A percentile compares a stretch with the other conserved stretches of the same genome.
Evolutionary conservation across 2,113 vertebrate genomes (phyloP).

Genomic region (Hemicordylus capensis): DNA sequence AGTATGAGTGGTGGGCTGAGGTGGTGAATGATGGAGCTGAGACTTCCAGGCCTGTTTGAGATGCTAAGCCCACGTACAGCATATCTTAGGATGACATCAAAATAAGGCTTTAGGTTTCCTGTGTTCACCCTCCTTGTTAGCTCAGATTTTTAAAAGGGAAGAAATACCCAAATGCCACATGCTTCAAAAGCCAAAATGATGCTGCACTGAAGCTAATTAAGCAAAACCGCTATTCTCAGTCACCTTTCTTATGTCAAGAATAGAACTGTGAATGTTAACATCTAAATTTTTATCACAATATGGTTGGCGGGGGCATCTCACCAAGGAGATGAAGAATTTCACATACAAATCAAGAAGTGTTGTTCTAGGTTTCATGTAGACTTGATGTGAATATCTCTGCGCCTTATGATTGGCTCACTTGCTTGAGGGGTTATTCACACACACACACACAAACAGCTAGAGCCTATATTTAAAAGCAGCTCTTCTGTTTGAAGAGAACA

Average conservation of each 20-base stretch:
- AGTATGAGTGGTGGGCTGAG: too few species aligned
- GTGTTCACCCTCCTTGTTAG: not conserved
- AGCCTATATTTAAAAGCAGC: slow-evolving; percentile 11
- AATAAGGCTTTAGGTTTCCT: not conserved
- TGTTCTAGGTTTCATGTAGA: not conserved
- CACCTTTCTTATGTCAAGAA: not conserved
- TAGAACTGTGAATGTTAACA: slow-evolving; percentile 8
- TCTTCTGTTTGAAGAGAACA: slow-evolving; percentile 3
- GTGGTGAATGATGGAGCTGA: too few species aligned
- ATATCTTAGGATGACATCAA: too few species aligned
- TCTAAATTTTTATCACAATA: not conserved
- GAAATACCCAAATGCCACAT: not conserved
- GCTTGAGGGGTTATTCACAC: not conserved
- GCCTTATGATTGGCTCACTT: not conserved
- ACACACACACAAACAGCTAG: not conserved
- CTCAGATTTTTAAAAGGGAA: not conserved
- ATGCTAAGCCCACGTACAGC: too few species aligned
- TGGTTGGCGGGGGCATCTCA: not conserved
- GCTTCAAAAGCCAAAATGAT: not conserved
- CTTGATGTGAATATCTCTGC: not conserved
- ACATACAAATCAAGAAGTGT: not conserved
- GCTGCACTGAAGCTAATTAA: not conserved
- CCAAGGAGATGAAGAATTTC: not conserved
- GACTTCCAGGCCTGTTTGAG: too few species aligned
- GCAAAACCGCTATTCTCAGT: not conserved